Evolutionary conservation across 2,888 invertebrate species (phyloP), one percentile per base, ranked within the genome.

Genomic region (Cheilosia grossa): DNA sequence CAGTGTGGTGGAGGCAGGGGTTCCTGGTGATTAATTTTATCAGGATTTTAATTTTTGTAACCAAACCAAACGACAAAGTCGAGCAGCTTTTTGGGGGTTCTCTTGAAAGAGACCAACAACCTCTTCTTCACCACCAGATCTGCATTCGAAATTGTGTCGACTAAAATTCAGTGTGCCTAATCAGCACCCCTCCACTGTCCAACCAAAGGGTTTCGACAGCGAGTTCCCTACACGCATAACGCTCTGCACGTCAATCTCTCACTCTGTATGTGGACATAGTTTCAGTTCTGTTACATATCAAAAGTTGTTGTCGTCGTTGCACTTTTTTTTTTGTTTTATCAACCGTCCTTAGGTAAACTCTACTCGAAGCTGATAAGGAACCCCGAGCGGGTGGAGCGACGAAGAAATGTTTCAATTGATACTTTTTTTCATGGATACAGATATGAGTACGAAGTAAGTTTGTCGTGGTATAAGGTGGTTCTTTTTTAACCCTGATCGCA

Each of bases 331-430:
- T 42, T 73, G 53, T 63, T 74, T 58, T 66, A 75, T 58, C 66
- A 37, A 15, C 66, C n/a, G 66, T 75, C 74, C 74, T 75, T 75
- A 75, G 64, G 42, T 54, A 75, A 75, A 75, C 66, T 66, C 47
- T 19, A 10, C 19, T 27, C 24, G 7, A 47, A 10, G 24, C 47
- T 59, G 73, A 74, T 74, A 74, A 56, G 54, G 27, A 72, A 51
- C 17, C 33, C 33, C 9, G 13, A 15, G 24, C 49, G 59, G 37
- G 19, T 33, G 49, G 33, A 49, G 21, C n/a, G 33, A 59, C 70
- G 24, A 59, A 51, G 58, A 24, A 59, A 40, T 47, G 37, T 59
- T 51, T 72, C 49, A 51, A 59, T 70, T 59, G 49, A 58, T 56
- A 10, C 10, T 33, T 37, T 6, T 47, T 51, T 73, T 73, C 33